A percentile compares a stretch with the other conserved stretches of the same genome.
Evolutionary conservation across 2,797 vertebrate genomes (phyloP).

Genomic region (Pseudochromis fuscus): DNA sequence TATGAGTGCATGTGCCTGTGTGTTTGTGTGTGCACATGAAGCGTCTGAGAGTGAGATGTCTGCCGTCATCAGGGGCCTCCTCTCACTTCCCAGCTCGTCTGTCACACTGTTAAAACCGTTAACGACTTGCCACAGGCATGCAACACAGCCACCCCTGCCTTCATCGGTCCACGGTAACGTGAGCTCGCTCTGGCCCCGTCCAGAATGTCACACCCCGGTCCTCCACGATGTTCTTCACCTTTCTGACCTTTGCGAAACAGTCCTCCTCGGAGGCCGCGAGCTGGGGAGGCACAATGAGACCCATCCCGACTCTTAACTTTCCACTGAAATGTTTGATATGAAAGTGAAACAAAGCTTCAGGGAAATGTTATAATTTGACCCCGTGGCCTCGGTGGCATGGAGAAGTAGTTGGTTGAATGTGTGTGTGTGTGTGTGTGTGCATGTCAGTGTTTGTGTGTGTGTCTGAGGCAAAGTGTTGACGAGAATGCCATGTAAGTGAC

Average conservation of each 20-base stretch:
- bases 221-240: slow-evolving; percentile 31
- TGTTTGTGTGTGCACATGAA: slow-evolving; percentile 18
- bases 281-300: slow-evolving; percentile 11
- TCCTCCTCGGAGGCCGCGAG: slow-evolving; percentile 18
- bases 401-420: slow-evolving; percentile 28
- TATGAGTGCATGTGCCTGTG: slow-evolving; percentile 14
- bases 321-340: not conserved
- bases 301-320: no score
- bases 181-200: slow-evolving; percentile 59
- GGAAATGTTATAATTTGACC: slow-evolving; percentile 13
- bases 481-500: slow-evolving; percentile 84
- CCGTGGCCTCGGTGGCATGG: slow-evolving; percentile 19
- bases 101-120: slow-evolving; percentile 82
- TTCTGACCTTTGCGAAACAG: slow-evolving; percentile 45
- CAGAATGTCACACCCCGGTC: slow-evolving; percentile 78
- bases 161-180: slow-evolving; percentile 65
- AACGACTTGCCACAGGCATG: slow-evolving; percentile 80
- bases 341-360: slow-evolving; percentile 26
- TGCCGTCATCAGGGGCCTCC: slow-evolving; percentile 65
- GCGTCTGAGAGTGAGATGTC: slow-evolving; percentile 69
- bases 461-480: slow-evolving; percentile 77
- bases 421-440: slow-evolving; percentile 25
- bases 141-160: slow-evolving; percentile 50
- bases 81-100: slow-evolving; percentile 74
- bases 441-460: slow-evolving; percentile 29